These are phyloP conservation scores for Phenganax marumi DNA, from an alignment of 92 coral and sea anemone species.

Conservation along the genomic window DNA sequence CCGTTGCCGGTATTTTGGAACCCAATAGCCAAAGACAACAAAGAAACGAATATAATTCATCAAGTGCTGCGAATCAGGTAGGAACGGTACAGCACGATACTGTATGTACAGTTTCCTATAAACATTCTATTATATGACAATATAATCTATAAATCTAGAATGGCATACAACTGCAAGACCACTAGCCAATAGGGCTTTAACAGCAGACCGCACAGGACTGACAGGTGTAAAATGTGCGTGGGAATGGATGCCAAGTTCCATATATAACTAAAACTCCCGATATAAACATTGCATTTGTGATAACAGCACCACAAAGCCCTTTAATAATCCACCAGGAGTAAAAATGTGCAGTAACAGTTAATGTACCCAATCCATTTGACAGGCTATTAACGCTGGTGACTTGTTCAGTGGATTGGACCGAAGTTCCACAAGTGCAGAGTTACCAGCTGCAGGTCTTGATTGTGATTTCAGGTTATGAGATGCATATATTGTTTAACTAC, in stretches of 20 bases:
- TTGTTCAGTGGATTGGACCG: background rate
- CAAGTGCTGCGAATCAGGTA: conserved; percentile 21
- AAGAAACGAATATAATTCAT: background rate
- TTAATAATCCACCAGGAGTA: conserved; percentile 2
- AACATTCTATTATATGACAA: background rate
- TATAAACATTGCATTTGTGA: too few relatives aligned
- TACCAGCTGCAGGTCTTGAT: conserved; percentile 5
- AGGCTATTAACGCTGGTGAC: background rate
- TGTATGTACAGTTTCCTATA: background rate
- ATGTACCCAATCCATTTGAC: background rate
- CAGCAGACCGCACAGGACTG: conserved; percentile 5
- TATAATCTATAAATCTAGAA: background rate
- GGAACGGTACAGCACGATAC: background rate
- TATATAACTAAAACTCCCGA: conserved; percentile 4
- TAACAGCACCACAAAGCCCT: background rate
- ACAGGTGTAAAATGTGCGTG: conserved; percentile 4
- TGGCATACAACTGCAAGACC: conserved; percentile 2
- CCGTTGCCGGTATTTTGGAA: background rate
- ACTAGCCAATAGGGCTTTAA: conserved; percentile 4
- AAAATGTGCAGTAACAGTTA: background rate
- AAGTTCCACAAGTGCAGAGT: background rate
- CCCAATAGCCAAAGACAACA: background rate
- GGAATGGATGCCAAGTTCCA: conserved; percentile 21
- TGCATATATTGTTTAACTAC: background rate
- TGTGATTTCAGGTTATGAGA: conserved; percentile 3